Base-by-base conservation (phyloP, 2,113 vertebrate species). In the Pomatostomus ruficeps region DNA sequence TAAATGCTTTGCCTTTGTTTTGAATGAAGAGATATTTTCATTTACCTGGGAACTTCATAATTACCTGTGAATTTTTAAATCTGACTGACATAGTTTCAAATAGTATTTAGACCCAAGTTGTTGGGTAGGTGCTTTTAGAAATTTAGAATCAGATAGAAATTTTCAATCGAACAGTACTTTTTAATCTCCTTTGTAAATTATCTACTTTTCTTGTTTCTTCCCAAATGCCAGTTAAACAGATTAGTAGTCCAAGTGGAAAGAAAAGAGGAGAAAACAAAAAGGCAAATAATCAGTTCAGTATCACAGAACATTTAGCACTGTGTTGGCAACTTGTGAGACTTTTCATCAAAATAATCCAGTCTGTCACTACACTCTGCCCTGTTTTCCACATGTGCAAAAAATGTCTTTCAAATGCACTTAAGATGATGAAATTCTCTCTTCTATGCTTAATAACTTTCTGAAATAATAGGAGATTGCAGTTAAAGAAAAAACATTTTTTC, bases 241-340 rank as follows among this genome's bases (percentile, higher is more conserved):
- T 26, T 61, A 85, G 35, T 19, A 79, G 31, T 42, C 11, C 35
- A 67, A 78, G 23, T 16, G 11, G 35, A 68, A 71, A 59, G 19
- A 43, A 29, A 7, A 21, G 8, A 5, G 3, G 0, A 1, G 1
- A 10, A n/a, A 33, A 17, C 16, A 52, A 29, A 74, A 90, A 70
- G 9, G 11, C 16, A 57, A 85, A 61, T 70, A 70, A 74, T 19
- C 43, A 43, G 29, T 43, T 93, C 4, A 40, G 11, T 51, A 72
- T 70, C 70, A 66, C 25, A 82, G 21, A 78, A 19, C 17, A 77
- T 74, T 93, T 85, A 42, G 61, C 55, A 66, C 8, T 63, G 12
- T 42, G 14, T 48, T 72, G 36, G 40, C 12, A 90, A 45, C 16
- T 57, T 78, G 43, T 55, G 46, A 67, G 17, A 12, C 18, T 91